A percentile compares a stretch with the other conserved stretches of the same genome.
Conservation (phyloP, 2,113 vertebrate species). For the Oophaga pumilio region DNA sequence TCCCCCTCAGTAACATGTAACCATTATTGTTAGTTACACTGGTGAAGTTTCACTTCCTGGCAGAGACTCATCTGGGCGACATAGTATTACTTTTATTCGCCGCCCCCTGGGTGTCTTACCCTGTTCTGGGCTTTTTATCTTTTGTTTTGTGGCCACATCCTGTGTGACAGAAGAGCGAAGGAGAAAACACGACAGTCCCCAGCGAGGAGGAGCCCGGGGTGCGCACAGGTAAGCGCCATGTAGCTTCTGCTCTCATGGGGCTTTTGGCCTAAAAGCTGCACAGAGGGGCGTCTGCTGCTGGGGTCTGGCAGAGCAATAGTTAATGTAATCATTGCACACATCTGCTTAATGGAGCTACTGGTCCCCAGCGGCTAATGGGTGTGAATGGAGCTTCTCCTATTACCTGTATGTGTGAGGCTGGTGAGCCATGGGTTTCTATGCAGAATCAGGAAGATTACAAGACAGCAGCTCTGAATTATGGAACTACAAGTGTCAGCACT, state of each 20-base stretch:
- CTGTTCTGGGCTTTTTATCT: not conserved
- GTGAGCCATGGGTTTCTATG: not conserved
- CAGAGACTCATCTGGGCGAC: not conserved
- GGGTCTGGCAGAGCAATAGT: not conserved
- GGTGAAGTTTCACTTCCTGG: slow-evolving; percentile 52
- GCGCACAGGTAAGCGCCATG: slow-evolving; percentile 19
- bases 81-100: slow-evolving; percentile 9
- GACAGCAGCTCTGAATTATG: not conserved
- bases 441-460: not conserved
- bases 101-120: slow-evolving; percentile 28
- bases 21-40: slow-evolving; percentile 5
- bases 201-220: not conserved
- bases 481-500: not conserved
- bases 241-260: not conserved
- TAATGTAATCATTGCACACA: not conserved
- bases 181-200: not conserved
- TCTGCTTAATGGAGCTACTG: not conserved
- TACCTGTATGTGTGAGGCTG: no score
- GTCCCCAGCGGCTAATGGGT: no score
- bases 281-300: not conserved
- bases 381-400: no score
- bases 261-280: not conserved
- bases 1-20: not conserved
- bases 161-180: slow-evolving; percentile 10
- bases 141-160: slow-evolving; percentile 44